phyloP scores from a whole-genome alignment of 2,113 vertebrate genomes.

The Corythaeola cristata region DNA sequence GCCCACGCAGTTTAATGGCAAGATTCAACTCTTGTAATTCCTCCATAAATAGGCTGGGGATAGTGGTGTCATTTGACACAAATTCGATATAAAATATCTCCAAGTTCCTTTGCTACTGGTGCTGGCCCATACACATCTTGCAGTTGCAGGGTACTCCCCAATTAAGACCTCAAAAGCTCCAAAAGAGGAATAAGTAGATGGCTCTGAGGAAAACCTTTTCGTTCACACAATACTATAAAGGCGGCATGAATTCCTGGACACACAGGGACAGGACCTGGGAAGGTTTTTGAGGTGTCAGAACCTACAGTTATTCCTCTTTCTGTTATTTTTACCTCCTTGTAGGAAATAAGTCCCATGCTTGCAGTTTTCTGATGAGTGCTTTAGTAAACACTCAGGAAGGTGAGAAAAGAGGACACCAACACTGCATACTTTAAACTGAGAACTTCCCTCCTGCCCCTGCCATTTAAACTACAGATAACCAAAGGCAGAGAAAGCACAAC shows the following conservation, averaged over 20 bases:
- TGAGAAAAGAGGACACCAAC: not conserved
- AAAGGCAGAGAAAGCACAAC: not conserved
- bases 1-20: not conserved
- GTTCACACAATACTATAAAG: not conserved
- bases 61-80: not conserved
- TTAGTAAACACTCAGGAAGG: not conserved
- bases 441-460: not conserved
- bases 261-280: not conserved
- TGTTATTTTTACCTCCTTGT: not conserved
- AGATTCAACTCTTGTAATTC: not conserved
- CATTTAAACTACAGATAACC: not conserved
- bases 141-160: not conserved
- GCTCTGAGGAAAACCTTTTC: not conserved
- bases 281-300: not conserved
- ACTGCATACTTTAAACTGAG: not conserved
- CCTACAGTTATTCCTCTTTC: not conserved
- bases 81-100: not conserved
- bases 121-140: not conserved
- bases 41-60: not conserved
- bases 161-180: not conserved
- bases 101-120: not conserved
- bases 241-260: not conserved
- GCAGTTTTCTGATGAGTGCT: not conserved
- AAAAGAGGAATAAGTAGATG: not conserved
- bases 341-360: not conserved